Evolutionary conservation across 2,113 vertebrate genomes (phyloP).

Genomic region (Carassius auratus): DNA sequence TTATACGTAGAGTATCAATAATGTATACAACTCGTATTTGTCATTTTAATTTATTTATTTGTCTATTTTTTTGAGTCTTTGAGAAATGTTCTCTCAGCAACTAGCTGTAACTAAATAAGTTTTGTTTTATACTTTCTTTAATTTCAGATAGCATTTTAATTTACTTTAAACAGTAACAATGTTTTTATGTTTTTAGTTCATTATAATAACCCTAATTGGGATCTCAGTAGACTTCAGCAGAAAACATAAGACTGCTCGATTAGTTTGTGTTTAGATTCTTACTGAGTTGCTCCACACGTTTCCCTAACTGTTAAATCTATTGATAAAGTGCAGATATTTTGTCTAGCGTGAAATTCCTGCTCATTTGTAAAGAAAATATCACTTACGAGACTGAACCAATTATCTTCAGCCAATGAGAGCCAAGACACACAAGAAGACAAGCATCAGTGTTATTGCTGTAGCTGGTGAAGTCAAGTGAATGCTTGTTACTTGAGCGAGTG

Average conservation of each 20-base stretch:
- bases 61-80: neutral
- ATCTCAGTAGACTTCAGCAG: neutral
- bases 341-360: conserved; percentile 15
- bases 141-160: too few relatives aligned
- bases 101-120: neutral
- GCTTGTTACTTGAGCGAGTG: neutral
- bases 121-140: neutral
- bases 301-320: neutral
- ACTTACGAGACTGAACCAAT: conserved; percentile 11
- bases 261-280: neutral
- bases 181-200: neutral
- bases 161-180: too few relatives aligned
- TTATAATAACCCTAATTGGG: neutral
- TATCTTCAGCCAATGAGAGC: conserved; percentile 11
- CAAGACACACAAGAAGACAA: conserved; percentile 11
- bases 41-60: neutral
- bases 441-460: neutral
- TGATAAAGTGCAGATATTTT: conserved; percentile 33
- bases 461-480: neutral
- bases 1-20: too few relatives aligned
- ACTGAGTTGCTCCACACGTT: neutral
- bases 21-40: too few relatives aligned
- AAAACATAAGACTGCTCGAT: neutral
- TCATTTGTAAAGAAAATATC: conserved; percentile 34
- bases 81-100: neutral